Evolutionary conservation across 2,888 invertebrate genomes (phyloP), one percentile per base, ranked within the genome.

Genomic region (Pharmacophagus antenor): DNA sequence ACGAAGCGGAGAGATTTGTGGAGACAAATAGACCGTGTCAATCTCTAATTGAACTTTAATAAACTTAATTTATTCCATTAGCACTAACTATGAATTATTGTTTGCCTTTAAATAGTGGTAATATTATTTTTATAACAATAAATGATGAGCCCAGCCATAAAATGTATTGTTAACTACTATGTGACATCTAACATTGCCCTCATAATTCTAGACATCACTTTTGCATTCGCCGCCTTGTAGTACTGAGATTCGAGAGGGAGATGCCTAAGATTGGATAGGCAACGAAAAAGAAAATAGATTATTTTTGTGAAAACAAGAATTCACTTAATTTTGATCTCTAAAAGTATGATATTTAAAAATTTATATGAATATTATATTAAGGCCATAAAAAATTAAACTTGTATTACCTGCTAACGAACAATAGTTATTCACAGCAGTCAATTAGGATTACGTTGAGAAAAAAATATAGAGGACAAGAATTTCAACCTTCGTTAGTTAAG

Each of bases 31-130:
- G 77, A 65, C 73, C 79, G 76, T 80, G 88, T 85, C 86, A 85
- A 84, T 75, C 78, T 73, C 73, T 81, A 85, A 84, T 87, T 88
- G 85, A 84, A 84, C 85, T 82, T 83, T 84, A n/a, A 84, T 84
- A 80, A 80, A 77, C 75, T 73, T 60, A 77, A 83, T 82, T 79
- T 78, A 79, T 72, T 74, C 65, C 71, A 75, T 73, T 74, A 70
- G 73, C 71, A 65, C 66, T 76, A 77, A 85, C 67, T 66, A 79
- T 81, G 80, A 85, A 69, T 82, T 82, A 85, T 84, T 71, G 68
- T 66, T 65, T 63, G 68, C 67, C 42, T 44, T 6, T 20, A 42
- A 49, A 42, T 49, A 21, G 8, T n/a, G n/a, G n/a, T n/a, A n/a
- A n/a, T n/a, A n/a, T n/a, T n/a, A n/a, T n/a, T n/a, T n/a, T n/a